These are phyloP conservation scores for Eudorcas thomsonii DNA, from an alignment of 2,113 vertebrate genomes.

Conservation along the genomic window DNA sequence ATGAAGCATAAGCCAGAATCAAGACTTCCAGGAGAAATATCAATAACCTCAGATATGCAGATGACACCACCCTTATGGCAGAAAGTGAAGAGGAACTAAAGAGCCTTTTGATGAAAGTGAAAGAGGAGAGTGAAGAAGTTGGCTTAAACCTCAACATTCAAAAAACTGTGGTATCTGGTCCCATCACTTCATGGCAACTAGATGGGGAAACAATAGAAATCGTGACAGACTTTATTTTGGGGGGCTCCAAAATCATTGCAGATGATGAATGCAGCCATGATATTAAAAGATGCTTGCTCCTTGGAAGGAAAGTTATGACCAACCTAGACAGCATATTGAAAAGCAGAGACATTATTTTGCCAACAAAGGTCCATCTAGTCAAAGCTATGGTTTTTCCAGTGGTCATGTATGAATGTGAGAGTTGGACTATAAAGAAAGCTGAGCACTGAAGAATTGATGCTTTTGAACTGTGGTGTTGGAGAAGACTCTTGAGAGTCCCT, in stretches of 20 bases:
- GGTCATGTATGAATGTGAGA: neutral
- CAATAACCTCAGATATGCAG: neutral
- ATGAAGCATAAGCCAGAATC: neutral
- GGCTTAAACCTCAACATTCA: neutral
- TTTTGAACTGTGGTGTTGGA: neutral
- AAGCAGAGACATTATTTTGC: neutral
- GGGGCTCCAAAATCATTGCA: neutral
- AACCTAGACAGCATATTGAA: neutral
- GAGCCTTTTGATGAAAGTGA: neutral
- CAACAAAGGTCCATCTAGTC: neutral
- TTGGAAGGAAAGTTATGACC: neutral
- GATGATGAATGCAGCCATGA: neutral
- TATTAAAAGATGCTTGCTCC: neutral
- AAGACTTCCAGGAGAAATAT: neutral
- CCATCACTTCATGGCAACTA: neutral
- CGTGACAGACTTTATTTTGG: neutral
- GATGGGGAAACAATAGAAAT: neutral
- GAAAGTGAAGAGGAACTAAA: neutral
- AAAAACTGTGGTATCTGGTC: neutral
- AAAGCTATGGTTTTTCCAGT: neutral
- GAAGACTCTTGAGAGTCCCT: neutral
- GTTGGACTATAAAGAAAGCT: neutral
- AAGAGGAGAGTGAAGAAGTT: neutral
- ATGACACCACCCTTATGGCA: neutral
- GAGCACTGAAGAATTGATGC: fast-evolving